These are phyloP conservation scores for Acleris sparsana DNA, from an alignment of 2,888 invertebrate species.

Conservation along the genomic window DNA sequence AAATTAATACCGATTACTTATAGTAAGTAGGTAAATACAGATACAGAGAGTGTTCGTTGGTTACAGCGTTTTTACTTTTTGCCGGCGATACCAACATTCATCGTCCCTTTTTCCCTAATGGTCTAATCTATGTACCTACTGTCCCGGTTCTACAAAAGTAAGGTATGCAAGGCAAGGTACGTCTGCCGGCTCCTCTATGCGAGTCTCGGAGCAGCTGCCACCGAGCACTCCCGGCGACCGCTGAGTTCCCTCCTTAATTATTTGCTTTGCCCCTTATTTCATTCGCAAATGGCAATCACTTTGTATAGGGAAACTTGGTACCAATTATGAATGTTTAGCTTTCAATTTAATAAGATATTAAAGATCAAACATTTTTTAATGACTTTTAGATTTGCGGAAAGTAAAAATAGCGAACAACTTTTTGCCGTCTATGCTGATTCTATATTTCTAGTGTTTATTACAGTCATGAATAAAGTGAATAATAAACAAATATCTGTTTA, in stretches of 20 bases:
- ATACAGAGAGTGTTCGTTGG: no score
- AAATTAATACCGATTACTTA: slow-evolving; percentile 43
- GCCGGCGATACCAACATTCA: no score
- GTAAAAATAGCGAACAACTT: no score
- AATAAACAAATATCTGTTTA: not conserved
- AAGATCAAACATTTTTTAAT: not conserved
- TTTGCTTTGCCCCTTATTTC: slow-evolving; percentile 56
- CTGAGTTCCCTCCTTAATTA: slow-evolving; percentile 57
- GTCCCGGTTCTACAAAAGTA: not conserved
- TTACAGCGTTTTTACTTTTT: no score
- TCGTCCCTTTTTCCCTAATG: no score
- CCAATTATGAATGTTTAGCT: slow-evolving; percentile 4
- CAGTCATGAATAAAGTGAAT: not conserved
- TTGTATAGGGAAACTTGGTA: slow-evolving; percentile 36
- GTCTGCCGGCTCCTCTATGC: not conserved
- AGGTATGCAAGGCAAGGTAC: not conserved
- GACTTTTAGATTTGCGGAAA: not conserved
- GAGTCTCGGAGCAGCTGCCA: slow-evolving; percentile 52
- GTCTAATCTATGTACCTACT: no score
- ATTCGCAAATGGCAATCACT: slow-evolving; percentile 54
- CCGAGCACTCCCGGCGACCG: slow-evolving; percentile 45
- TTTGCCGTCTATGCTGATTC: no score
- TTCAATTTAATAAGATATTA: slow-evolving; percentile 1
- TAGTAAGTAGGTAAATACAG: not conserved
- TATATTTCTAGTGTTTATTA: not conserved